Percentiles rank a stretch among this genome's conserved stretches.
These are phyloP conservation scores for Heteromurus nitidus DNA, from an alignment of 2,888 invertebrate species.

Conservation along the genomic window DNA sequence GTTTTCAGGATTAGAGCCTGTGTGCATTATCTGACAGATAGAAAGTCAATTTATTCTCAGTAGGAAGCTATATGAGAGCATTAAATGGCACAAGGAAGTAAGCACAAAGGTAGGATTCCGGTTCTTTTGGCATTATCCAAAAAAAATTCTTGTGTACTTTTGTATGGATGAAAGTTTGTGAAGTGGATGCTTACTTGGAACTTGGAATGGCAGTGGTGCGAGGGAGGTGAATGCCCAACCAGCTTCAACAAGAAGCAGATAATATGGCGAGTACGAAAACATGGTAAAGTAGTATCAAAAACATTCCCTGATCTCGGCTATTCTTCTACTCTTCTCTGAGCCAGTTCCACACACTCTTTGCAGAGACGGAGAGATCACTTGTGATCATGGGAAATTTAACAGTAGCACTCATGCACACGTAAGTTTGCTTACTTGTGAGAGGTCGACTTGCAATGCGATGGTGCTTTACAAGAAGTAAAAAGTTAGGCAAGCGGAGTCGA, in stretches of 20 bases:
- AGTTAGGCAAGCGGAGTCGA: slow-evolving; percentile 36
- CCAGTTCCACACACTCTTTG: slow-evolving; percentile 16
- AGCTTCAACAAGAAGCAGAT: slow-evolving; percentile 2
- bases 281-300: slow-evolving; percentile 45
- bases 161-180: not conserved
- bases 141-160: slow-evolving; percentile 6
- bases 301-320: slow-evolving; percentile 48
- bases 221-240: too few species aligned
- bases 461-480: slow-evolving; percentile 23
- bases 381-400: slow-evolving; percentile 50
- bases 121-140: slow-evolving; percentile 45
- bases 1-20: slow-evolving; percentile 7
- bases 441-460: slow-evolving; percentile 19
- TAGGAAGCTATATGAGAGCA: slow-evolving; percentile 24
- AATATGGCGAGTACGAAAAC: slow-evolving; percentile 11
- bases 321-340: slow-evolving; percentile 35
- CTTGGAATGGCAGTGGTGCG: not conserved
- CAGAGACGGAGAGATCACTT: slow-evolving; percentile 51
- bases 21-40: slow-evolving; percentile 56
- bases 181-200: not conserved
- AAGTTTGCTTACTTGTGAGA: slow-evolving; percentile 22
- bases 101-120: slow-evolving; percentile 52
- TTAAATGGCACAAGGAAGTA: slow-evolving; percentile 46
- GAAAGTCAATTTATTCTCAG: slow-evolving; percentile 56
- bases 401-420: slow-evolving; percentile 29